Evolutionary conservation across 1,140 invertebrate genomes (phyloP), one percentile per base, ranked within the genome.

Genomic region (Ganaspis sp.): DNA sequence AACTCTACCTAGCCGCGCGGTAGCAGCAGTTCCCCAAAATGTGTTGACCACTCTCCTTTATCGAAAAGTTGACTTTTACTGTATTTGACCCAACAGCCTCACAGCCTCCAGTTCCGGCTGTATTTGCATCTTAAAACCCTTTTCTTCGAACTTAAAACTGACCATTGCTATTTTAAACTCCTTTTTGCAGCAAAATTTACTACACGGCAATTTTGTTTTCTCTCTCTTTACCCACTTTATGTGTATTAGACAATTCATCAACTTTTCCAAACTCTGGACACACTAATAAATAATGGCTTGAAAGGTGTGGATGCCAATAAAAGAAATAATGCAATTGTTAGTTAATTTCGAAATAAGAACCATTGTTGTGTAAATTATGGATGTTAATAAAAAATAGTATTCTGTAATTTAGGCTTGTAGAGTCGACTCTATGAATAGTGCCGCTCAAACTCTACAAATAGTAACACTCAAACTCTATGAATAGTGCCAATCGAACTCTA

Each of bases 91-190:
- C n/a, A n/a, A n/a, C 11, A 45, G 45, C 1, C 11, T 12, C 15
- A 17, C n/a, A 38, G 38, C 69, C 19, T 69, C 21, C 29, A 29
- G 23, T 37, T 40, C 19, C 26, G 34, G 49, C 58, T 73, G n/a
- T 6, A 69, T 42, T 15, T 26, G 34, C 38, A 38, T n/a, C n/a
- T n/a, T n/a, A 81, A 84, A 74, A 79, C 83, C 79, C 78, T 84
- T 81, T 84, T 83, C 77, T 69, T 38, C 70, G 77, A 81, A 81
- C 49, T 73, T 8, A 34, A 17, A 54, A 58, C 42, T 40, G 73
- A 6, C 6, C 6, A 34, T 34, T 34, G 29, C 37, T 40, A 37
- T 58, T 15, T 38, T 11, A 29, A 74, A 58, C 42, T 40, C 45
- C 45, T 54, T 72, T 58, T 77, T 75, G 69, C 19, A 64, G 12